These are phyloP conservation scores for Tenualosa thibaudeaui DNA, from an alignment of 2,797 vertebrate species.

Conservation along the genomic window DNA sequence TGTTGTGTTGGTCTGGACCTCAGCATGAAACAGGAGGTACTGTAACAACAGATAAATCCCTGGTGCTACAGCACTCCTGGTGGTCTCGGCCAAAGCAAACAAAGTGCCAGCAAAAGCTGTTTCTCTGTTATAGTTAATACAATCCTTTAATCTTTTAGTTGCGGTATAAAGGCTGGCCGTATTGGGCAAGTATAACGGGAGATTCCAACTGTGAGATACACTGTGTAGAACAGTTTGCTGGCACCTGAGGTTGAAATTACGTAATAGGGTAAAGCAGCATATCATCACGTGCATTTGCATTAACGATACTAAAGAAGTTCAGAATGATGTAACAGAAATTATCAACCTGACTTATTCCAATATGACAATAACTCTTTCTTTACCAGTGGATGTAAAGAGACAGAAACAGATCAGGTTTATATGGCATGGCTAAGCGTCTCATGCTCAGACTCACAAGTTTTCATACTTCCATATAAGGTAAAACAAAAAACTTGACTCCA, in stretches of 20 bases:
- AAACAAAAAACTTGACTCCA: neutral
- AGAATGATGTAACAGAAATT: neutral
- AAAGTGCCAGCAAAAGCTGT: neutral
- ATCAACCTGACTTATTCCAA: neutral
- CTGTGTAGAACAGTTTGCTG: neutral
- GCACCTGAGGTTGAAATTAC: neutral
- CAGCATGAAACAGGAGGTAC: neutral
- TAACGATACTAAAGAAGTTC: neutral
- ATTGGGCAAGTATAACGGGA: neutral
- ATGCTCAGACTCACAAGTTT: neutral
- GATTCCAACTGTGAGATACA: neutral
- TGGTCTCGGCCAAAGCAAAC: neutral
- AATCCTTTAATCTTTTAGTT: neutral
- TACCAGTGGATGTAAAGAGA: neutral
- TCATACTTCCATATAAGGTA: slow-evolving; percentile 3
- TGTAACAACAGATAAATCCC: neutral
- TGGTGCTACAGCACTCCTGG: neutral
- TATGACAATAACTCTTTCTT: neutral
- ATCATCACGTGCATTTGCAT: neutral
- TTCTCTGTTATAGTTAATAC: neutral
- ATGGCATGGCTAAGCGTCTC: neutral
- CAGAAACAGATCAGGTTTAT: neutral
- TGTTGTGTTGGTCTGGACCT: neutral
- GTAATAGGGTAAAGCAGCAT: neutral
- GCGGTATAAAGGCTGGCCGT: neutral